Conservation (phyloP, 2,888 invertebrate genomes). For the Psylliodes chrysocephalus region DNA sequence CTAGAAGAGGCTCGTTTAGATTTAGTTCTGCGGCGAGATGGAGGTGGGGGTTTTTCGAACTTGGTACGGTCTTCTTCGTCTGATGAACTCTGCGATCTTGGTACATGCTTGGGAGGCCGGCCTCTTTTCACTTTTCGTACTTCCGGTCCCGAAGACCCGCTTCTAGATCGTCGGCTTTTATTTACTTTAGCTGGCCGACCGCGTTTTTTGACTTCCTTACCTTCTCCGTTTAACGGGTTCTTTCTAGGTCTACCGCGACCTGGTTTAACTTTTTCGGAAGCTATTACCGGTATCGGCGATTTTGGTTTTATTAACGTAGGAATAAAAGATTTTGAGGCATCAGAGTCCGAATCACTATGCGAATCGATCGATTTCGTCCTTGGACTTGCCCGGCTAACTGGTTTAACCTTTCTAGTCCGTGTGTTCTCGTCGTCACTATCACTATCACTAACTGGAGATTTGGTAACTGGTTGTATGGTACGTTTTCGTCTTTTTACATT, state of each 20-base stretch:
- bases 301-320: constrained; percentile 59
- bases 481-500: constrained; percentile 40
- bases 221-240: constrained; percentile 37
- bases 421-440: constrained; percentile 55
- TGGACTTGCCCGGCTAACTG: constrained; percentile 59
- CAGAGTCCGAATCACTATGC: constrained; percentile 58
- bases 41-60: constrained; percentile 55
- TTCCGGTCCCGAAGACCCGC: constrained; percentile 52
- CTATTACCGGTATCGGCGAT: constrained; percentile 59
- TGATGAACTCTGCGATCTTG: constrained; percentile 57
- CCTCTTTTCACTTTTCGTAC: constrained; percentile 54
- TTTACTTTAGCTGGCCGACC: constrained; percentile 47
- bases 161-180: constrained; percentile 48
- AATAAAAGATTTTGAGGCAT: constrained; percentile 32
- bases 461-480: constrained; percentile 48
- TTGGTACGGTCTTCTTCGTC: constrained; percentile 57
- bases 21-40: constrained; percentile 53
- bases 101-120: constrained; percentile 54
- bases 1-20: constrained; percentile 49
- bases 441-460: constrained; percentile 54
- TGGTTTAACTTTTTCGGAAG: constrained; percentile 38
- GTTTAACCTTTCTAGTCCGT: constrained; percentile 54
- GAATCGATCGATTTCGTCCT: constrained; percentile 59
- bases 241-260: constrained; percentile 48
- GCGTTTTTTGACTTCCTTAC: constrained; percentile 8